Conservation (phyloP, 2,797 vertebrate genomes). For the Epinephelus awoara region DNA sequence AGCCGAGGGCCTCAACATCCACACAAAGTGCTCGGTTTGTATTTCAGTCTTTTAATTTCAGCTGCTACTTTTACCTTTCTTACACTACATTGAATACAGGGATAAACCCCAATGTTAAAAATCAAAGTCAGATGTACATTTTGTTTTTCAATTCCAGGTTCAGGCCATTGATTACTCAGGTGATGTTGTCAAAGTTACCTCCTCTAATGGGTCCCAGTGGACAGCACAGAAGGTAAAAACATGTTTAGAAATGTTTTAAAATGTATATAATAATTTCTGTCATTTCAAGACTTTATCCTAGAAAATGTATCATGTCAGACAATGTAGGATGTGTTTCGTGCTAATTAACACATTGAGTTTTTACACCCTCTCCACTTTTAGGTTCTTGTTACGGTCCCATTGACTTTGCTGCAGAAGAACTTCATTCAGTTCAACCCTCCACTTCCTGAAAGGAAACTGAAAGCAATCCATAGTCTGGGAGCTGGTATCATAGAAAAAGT, state of each 20-base stretch:
- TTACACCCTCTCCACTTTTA: slow-evolving; percentile 59
- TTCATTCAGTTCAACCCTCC: slow-evolving; percentile 91
- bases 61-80: background rate
- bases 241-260: background rate
- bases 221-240: slow-evolving; percentile 92
- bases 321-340: background rate
- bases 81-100: fast-evolving
- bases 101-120: background rate
- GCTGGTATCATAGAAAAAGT: slow-evolving; percentile 98
- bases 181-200: slow-evolving; percentile 89
- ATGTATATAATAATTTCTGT: background rate
- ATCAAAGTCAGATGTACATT: background rate
- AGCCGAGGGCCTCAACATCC: slow-evolving; percentile 93
- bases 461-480: slow-evolving; percentile 96
- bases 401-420: slow-evolving; percentile 95
- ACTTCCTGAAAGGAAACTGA: slow-evolving; percentile 94
- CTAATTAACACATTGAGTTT: background rate
- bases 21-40: slow-evolving; percentile 85
- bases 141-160: slow-evolving; percentile 82
- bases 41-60: background rate
- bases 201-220: slow-evolving; percentile 87
- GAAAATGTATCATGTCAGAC: background rate
- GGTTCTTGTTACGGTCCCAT: slow-evolving; percentile 94
- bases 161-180: slow-evolving; percentile 92
- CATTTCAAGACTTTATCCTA: background rate